Base-by-base conservation (phyloP, 2,113 vertebrate genomes). In the Pipa parva region DNA sequence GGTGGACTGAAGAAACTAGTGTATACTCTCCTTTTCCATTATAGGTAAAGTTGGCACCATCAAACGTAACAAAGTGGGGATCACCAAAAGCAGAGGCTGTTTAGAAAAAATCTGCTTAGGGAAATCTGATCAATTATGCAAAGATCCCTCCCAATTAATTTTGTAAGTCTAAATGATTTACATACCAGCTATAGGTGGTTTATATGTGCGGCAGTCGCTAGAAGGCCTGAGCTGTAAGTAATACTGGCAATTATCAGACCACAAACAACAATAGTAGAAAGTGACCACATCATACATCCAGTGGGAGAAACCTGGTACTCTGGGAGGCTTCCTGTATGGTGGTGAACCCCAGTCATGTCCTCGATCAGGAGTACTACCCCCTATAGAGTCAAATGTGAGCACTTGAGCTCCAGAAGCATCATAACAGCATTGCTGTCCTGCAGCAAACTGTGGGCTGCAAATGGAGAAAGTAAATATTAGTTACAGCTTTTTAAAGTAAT, bases 261-360 rank as follows among this genome's bases (percentile, higher is more conserved):
- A 99, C 39, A 99, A 83, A 82, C 94, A 99, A 82, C 96, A 99
- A 79, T 97, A 93, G 54, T 98, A 99, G 83, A 96, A 99, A 72
- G 90, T 93, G 55, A 98, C 85, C 46, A 99, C 96, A 0, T 99
- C 96, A 0, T 98, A 97, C 26, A 97, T 63, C 94, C 96, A 98
- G 29, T 99, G 96, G 22, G 95, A 99, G 56, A 84, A 78, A 17
- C 89, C 92, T 0, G 96, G 96, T 17, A 98, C 70, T 0, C 89
- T 82, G 2, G 96, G 96, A 1, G 95, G 95, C 0, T 74, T 84
- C 29, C 66, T 9, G 79, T 83, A 98, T 0, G 95, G 93, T 1
- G 93, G 90, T 0, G 90, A 83, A 0, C 95, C 95, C 95, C 96
- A 99, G 81, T 97, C 95, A 0, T 96, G 94, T 0, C 89, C 95